Base-by-base conservation (phyloP, 2,888 invertebrate species). In the Cybosia mesomella region DNA sequence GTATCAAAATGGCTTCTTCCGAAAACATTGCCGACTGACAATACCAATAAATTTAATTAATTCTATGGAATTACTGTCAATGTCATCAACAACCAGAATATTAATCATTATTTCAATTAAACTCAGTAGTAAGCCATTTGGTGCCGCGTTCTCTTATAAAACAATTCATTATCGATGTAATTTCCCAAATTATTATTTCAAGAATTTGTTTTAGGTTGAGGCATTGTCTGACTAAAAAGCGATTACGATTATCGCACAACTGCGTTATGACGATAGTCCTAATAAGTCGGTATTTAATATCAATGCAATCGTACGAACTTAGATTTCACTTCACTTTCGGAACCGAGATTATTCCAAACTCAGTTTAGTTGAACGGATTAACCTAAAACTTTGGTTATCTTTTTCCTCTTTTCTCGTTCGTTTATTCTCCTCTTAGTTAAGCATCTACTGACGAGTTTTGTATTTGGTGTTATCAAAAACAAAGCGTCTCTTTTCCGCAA, bases 91-190 rank as follows among this genome's bases (percentile, higher is more conserved):
- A 70, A 64, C 60, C 65, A 66, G 71, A 71, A 74, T 70, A 76
- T 73, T 75, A 78, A 73, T 63, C 66, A 75, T 64, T 58, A 74
- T 75, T 73, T 80, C 76, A 80, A 83, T 83, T 82, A 76, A 78
- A 69, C 66, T 68, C 71, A 76, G 66, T 67, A 77, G 72, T 73
- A 73, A 72, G 61, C 81, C 59, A 72, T 77, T 79, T 76, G 66
- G 54, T 28, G 39, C 21, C 32, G 22, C 49, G 39, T 39, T 3
- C 60, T 36, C 67, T 66, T 72, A 72, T 60, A 76, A 75, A 76
- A 76, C 67, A 76, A 76, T 74, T 74, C 71, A 74, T 71, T 71
- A 76, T 79, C 74, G 73, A 59, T 61, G 68, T 65, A 67, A 79
- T 77, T 80, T 75, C 73, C 65, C 28, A 75, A 81, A 78, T 79